phyloP scores from a whole-genome alignment of 2,113 vertebrate species.

The Etia nguti region DNA sequence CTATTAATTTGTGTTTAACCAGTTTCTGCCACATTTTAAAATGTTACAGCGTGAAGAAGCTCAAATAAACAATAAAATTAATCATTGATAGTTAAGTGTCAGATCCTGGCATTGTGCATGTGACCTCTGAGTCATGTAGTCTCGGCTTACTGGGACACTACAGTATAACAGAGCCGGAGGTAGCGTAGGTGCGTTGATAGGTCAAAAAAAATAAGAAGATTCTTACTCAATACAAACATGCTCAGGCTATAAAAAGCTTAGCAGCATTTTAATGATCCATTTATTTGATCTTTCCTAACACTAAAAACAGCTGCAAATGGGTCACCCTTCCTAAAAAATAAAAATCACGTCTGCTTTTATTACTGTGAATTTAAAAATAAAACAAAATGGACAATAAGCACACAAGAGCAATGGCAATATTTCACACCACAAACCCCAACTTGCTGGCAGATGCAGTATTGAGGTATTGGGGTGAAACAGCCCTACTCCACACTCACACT shows the following conservation, averaged over 20 bases:
- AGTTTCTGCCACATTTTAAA: background rate
- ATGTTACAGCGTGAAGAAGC: background rate
- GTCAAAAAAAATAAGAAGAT: rapidly evolving
- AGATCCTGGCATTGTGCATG: background rate
- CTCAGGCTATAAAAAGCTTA: background rate
- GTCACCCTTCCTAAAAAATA: background rate
- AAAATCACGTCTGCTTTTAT: rapidly evolving
- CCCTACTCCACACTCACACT: background rate
- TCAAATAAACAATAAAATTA: background rate
- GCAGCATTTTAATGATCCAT: background rate
- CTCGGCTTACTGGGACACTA: background rate
- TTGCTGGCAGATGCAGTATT: background rate
- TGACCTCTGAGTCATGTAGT: background rate
- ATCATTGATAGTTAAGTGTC: background rate
- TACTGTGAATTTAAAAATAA: background rate
- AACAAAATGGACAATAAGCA: background rate
- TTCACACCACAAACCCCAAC: background rate
- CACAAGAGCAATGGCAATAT: background rate
- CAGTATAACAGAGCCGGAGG: background rate
- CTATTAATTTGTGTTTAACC: background rate
- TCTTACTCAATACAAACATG: background rate
- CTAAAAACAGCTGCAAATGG: background rate
- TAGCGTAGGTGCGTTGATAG: background rate
- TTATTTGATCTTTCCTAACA: background rate
- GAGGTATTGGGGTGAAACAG: background rate